A percentile compares a stretch with the other conserved stretches of the same genome.
These are phyloP conservation scores for Petrocephalus schoutedeni DNA, from an alignment of 2,797 vertebrate species.

Conservation along the genomic window DNA sequence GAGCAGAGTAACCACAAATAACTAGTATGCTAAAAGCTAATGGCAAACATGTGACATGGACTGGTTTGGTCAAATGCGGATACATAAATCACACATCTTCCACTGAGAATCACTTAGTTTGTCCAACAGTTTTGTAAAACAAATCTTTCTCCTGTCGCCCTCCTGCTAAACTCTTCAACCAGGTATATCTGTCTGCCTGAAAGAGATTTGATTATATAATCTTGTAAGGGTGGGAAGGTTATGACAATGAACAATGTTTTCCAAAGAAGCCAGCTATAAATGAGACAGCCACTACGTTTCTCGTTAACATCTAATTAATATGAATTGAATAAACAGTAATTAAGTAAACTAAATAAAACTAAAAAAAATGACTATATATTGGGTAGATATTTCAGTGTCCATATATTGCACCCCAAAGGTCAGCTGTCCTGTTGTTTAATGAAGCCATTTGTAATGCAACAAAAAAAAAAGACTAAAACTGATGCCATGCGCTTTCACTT, in stretches of 20 bases:
- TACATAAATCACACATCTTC: neutral
- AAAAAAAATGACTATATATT: neutral
- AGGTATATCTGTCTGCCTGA: neutral
- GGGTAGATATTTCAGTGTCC: neutral
- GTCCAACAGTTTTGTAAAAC: neutral
- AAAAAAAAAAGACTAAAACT: neutral
- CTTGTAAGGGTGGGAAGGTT: neutral
- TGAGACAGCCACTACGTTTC: neutral
- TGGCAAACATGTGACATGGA: neutral
- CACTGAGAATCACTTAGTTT: neutral
- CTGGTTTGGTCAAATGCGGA: neutral
- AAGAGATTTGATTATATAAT: conserved; percentile 5
- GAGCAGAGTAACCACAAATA: neutral
- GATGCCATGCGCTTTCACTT: neutral
- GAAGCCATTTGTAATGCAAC: neutral
- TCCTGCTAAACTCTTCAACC: neutral
- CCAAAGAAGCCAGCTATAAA: neutral
- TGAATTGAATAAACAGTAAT: neutral
- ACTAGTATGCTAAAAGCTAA: neutral
- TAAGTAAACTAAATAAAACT: neutral
- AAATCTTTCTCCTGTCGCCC: neutral
- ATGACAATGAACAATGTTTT: neutral
- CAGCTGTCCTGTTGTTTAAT: neutral
- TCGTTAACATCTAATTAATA: neutral
- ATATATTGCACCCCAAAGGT: neutral